phyloP scores from a whole-genome alignment of 2,888 invertebrate genomes.

The Nematopogon swammerdamellus region DNA sequence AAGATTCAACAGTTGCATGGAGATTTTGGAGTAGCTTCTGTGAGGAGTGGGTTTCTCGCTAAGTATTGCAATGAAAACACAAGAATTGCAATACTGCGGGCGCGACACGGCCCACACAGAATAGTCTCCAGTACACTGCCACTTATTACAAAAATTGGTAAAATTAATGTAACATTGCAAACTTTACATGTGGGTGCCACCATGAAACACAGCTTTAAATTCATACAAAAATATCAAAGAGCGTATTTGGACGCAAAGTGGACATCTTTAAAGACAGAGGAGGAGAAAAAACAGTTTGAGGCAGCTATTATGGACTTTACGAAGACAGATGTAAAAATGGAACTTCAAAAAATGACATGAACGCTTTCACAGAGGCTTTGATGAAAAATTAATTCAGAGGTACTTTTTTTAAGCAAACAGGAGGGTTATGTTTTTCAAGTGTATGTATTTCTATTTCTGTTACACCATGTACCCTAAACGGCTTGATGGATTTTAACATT shows the following conservation, averaged over 20 bases:
- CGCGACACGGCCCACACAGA: constrained; percentile 72
- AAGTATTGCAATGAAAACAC: constrained; percentile 80
- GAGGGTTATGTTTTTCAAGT: too few species aligned
- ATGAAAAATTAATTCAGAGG: too few species aligned
- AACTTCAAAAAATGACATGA: constrained; percentile 36
- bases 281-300: constrained; percentile 58
- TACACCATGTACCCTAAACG: too few species aligned
- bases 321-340: constrained; percentile 38
- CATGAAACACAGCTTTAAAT: constrained; percentile 73
- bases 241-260: constrained; percentile 62
- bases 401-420: too few species aligned
- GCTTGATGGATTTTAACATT: too few species aligned
- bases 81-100: constrained; percentile 68
- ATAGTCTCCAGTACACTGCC: constrained; percentile 68
- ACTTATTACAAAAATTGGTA: constrained; percentile 63
- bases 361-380: too few species aligned
- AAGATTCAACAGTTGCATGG: constrained; percentile 71
- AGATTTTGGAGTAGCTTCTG: constrained; percentile 70
- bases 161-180: constrained; percentile 56
- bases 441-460: too few species aligned
- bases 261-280: constrained; percentile 57
- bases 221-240: constrained; percentile 66
- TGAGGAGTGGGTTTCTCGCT: constrained; percentile 67
- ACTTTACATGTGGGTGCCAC: constrained; percentile 76
- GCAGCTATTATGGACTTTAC: constrained; percentile 42